These are phyloP conservation scores for Oreortyx pictus DNA, from an alignment of 2,797 vertebrate genomes.

Conservation along the genomic window DNA sequence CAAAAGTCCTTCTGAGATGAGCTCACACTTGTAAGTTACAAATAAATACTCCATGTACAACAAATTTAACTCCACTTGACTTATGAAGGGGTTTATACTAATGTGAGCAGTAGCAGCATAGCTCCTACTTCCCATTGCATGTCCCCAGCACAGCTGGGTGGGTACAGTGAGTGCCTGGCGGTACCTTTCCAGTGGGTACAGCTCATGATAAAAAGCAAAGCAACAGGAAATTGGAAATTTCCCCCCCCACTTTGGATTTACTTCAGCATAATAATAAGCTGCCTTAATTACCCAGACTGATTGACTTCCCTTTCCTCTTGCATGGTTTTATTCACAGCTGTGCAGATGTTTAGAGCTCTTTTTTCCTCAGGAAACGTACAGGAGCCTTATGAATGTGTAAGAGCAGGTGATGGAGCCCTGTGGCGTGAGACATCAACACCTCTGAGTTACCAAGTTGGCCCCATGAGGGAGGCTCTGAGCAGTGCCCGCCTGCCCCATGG, in stretches of 20 bases:
- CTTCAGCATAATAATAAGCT: slow-evolving; percentile 68
- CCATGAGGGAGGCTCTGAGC: not conserved
- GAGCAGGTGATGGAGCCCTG: not conserved
- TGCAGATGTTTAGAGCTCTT: slow-evolving; percentile 51
- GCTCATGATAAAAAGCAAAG: slow-evolving; percentile 20
- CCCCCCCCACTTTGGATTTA: slow-evolving; percentile 11
- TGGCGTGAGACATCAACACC: not conserved
- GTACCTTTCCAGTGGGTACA: not conserved
- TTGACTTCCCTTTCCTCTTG: slow-evolving; percentile 62
- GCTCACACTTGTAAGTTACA: not conserved
- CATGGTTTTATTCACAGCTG: slow-evolving; percentile 49
- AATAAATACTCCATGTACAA: not conserved
- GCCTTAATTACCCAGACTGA: slow-evolving; percentile 71
- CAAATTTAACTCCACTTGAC: not conserved
- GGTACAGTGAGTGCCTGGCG: not conserved
- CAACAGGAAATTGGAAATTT: slow-evolving; percentile 71
- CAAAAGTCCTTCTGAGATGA: not conserved
- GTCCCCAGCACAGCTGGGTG: not conserved
- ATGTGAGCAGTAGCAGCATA: not conserved
- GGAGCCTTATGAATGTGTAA: not conserved
- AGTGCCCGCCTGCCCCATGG: not conserved
- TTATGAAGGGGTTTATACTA: not conserved
- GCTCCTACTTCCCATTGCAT: not conserved
- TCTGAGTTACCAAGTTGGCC: not conserved
- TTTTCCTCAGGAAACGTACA: slow-evolving; percentile 24